Evolutionary conservation across 2,113 vertebrate species (phyloP), one percentile per base, ranked within the genome.

Genomic region (Ailurus styani): DNA sequence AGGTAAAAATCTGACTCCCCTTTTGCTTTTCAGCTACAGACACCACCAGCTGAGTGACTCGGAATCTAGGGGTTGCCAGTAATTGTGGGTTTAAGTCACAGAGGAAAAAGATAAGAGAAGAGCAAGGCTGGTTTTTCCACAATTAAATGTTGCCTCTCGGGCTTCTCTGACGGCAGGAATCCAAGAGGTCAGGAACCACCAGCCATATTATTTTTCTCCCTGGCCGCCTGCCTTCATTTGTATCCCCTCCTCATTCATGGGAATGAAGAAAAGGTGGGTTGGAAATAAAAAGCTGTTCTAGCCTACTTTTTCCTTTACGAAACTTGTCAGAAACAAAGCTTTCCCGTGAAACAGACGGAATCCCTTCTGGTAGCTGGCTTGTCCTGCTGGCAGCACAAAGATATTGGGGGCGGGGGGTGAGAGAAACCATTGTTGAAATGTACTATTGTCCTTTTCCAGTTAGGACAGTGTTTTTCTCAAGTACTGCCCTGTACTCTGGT

Each of bases 51-150:
- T 86, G 88, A 96, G 98, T 87, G 88, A 87, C 94, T 96, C 27
- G 37, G 88, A 96, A 97, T 97, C 95, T 96, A 97, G 97, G 95
- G 96, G 91, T 89, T 96, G 95, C 96, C 96, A 84, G 98, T 98
- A 98, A 98, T 98, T 98, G 97, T 95, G 91, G 96, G 95, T 91
- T 97, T 97, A 94, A 97, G 97, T 93, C 97, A 94, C 96, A 95
- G 96, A 98, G 97, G 94, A 84, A 95, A 96, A 97, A 97, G 97
- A 98, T 97, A 97, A 97, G 97, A 97, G 96, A 95, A 96, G 82
- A 96, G 97, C 95, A 95, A 93, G 97, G 96, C 97, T 97, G 97
- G 93, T 97, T 97, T 98, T 97, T 97, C 96, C 96, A 97, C 96
- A 98, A 97, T 98, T 98, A 98, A 97, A 97, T 93, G 95, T 81